Percentiles rank a stretch among this genome's conserved stretches.
Evolutionary conservation across 1,140 invertebrate genomes (phyloP).

Genomic region (Saccostrea cuccullata): DNA sequence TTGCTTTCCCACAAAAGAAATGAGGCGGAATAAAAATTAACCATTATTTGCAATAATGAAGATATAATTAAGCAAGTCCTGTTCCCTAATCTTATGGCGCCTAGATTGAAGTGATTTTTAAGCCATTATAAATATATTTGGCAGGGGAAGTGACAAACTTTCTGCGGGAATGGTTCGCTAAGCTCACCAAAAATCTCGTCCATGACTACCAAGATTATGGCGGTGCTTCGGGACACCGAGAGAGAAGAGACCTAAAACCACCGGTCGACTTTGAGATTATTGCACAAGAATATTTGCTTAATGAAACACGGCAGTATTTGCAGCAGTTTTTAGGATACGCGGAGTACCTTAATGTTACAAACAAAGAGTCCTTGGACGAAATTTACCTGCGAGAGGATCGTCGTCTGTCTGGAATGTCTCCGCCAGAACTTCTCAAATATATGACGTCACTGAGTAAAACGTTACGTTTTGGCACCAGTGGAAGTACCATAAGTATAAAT

Average conservation of each 20-base stretch:
- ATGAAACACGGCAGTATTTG: slow-evolving; percentile 16
- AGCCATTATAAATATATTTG: background rate
- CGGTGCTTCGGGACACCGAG: background rate
- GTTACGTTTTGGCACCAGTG: background rate
- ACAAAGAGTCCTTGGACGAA: slow-evolving; percentile 1
- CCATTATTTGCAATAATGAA: no score
- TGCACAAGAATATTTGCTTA: slow-evolving; percentile 1
- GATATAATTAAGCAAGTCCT: no score
- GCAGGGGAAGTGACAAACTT: background rate
- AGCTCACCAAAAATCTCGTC: background rate
- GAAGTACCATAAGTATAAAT: slow-evolving; percentile 14
- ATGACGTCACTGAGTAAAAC: slow-evolving; percentile 22
- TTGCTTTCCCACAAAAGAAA: no score
- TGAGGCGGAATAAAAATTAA: no score
- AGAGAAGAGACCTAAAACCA: slow-evolving; percentile 10
- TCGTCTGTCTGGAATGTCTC: background rate
- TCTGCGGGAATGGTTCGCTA: slow-evolving; percentile 24
- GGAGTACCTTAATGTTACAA: slow-evolving; percentile 3
- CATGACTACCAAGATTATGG: background rate
- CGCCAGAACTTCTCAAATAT: background rate
- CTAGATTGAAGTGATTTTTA: no score
- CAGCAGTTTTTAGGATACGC: slow-evolving; percentile 7
- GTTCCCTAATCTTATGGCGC: no score
- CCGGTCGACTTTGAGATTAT: slow-evolving; percentile 5
- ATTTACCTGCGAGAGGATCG: slow-evolving; percentile 15